Conservation (phyloP, 2,113 vertebrate genomes). For the Odobenus rosmarus region DNA sequence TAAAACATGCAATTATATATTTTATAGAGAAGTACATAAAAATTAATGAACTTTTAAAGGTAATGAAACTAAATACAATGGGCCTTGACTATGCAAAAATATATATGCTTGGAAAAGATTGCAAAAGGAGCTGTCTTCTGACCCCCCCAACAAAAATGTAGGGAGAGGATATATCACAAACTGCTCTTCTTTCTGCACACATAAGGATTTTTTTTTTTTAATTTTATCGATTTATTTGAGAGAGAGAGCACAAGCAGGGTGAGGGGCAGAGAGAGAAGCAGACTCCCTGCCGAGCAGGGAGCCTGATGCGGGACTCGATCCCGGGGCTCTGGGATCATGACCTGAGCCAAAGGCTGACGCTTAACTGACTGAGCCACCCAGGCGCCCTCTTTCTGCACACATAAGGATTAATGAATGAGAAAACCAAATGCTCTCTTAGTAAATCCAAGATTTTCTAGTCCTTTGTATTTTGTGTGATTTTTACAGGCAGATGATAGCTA, state of each 20-base stretch:
- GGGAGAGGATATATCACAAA: not conserved
- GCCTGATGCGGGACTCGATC: no score
- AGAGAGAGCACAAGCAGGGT: no score
- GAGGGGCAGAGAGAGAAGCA: no score
- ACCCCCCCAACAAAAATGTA: not conserved
- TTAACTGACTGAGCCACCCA: no score
- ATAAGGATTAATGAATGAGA: not conserved
- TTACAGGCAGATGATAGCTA: not conserved
- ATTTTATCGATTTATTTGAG: no score
- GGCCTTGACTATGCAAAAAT: not conserved
- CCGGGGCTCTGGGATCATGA: no score
- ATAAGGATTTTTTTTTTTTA: not conserved
- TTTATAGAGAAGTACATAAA: not conserved
- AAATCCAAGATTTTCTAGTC: not conserved
- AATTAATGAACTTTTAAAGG: not conserved
- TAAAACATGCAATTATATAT: not conserved
- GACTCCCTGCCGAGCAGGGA: no score
- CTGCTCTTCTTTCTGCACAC: not conserved
- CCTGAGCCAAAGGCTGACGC: no score
- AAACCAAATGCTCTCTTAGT: not conserved
- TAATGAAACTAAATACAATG: not conserved
- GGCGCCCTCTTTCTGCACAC: not conserved
- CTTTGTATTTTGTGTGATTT: constrained; percentile 5
- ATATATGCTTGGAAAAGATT: not conserved
- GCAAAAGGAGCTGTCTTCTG: not conserved